Base-by-base conservation (phyloP, 2,797 vertebrate species). In the Pseudomugil gertrudae region DNA sequence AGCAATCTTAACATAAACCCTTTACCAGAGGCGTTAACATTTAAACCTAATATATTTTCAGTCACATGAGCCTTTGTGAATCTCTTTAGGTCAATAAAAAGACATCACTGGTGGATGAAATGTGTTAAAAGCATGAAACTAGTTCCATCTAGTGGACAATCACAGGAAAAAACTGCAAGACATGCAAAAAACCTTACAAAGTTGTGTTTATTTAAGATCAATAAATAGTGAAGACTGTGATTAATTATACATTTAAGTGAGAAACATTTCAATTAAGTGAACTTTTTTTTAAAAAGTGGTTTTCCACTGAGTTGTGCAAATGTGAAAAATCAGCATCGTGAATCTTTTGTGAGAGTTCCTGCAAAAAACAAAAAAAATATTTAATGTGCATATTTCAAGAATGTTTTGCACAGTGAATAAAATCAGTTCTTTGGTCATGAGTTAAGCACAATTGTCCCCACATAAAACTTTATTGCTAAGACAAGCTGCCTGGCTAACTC, bases 281-380 rank as follows among this genome's bases (percentile, higher is more conserved):
- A 51, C 23, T 75, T 72, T 38, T 19, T 69, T 30, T 58, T 52
- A 66, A 86, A 73, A 85, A 81, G 51, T 82, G 83, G 80, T 5
- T 57, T 35, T 32, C 45, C 43, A 74, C 50, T 68, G 17, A 62
- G 55, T 79, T 71, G 92, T 93, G 92, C 78, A 86, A 72, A 48
- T 54, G 90, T 91, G 86, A 43, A 84, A 73, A 87, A 45, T 93
- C 84, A 93, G 66, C 83, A 93, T 85, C 91, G 66, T 9, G 92
- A 90, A 84, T 92, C 91, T 88, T 88, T 91, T 79, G 87, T 92
- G 60, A 45, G 66, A 69, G 36, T 84, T 84, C 91, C 94, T 94
- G 88, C 3, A 40, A 30, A 21, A 40, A 45, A 26, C 48, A 14
- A 4, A 0, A 11, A 21, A 32, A 26, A 63, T 53, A 0, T 45